Base-by-base conservation (phyloP, 2,888 invertebrate genomes). In the Drosophila pseudotalamancana region DNA sequence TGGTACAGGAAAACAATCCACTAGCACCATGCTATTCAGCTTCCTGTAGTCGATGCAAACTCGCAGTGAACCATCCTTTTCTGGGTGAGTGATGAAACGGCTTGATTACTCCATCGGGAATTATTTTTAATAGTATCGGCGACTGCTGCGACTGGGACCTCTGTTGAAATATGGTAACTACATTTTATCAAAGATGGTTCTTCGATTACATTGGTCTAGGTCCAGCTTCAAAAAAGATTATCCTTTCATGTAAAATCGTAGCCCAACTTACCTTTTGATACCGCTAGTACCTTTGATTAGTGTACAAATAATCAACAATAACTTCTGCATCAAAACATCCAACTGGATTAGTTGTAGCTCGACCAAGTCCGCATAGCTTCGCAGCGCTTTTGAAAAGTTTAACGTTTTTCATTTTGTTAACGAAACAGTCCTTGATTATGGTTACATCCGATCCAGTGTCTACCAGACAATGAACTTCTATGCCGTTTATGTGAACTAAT, bases 61-160 rank as follows among this genome's bases (percentile, higher is more conserved):
- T 23, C 57, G 16, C 0, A 25, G 6, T 1, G 46, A 14, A 3
- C 23, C 18, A 27, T 56, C 34, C n/a, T 48, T 56, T 18, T 48
- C 46, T 61, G 14, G 51, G 48, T 6, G 39, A n/a, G 12, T 56
- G 45, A 8, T 27, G 31, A 40, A 61, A 50, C 11, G 54, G 14
- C 16, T 35, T 48, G 9, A 35, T 23, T 6, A 31, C 31, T 4
- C 23, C 25, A 18, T 48, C 43, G 12, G 63, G 51, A 3, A 42
- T 2, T 23, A 56, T 51, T 5, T 42, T 42, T 11, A 55, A 14
- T 25, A 21, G 8, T 2, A 62, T 21, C 8, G 49, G 50, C 6
- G 39, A 62, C 5, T 49, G 6, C 14, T n/a, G 4, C 1, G 11
- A n/a, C n/a, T n/a, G n/a, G n/a, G n/a, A n/a, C 35, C 2, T 6